Base-by-base conservation (phyloP, 1,140 invertebrate species). In the Kradibia gibbosae region DNA sequence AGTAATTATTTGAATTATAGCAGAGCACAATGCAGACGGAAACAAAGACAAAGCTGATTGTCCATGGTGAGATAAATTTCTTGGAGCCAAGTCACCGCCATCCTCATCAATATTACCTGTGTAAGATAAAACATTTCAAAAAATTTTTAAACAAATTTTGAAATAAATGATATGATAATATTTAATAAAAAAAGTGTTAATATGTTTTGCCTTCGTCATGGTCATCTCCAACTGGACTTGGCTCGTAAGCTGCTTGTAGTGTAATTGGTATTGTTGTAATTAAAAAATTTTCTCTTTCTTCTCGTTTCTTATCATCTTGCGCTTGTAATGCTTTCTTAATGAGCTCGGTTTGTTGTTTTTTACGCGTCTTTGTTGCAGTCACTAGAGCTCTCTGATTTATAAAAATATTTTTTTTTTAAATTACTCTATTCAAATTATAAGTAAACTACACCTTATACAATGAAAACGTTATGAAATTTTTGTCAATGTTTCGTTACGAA, bases 341-440 rank as follows among this genome's bases (percentile, higher is more conserved):
- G 76, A 99, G 94, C 92, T 99, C 99, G 53, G 99, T 99, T 91
- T 99, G 98, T 89, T 99, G 98, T 88, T 99, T 99, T 86, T 99
- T 98, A 31, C 99, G 93, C 0, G 98, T 99, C 89, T 99, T 99
- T 0, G 98, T 99, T 1, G 99, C 98, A 42, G 99, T 99, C 25
- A 99, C 98, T 86, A 99, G 93, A 20, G 98, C 98, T 88, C 97
- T 94, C 97, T 99, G 91, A 39, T 67, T 8, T n/a, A 67, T 39
- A 39, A 39, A 67, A 11, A 39, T n/a, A 39, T 17, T 53, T 53
- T 17, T 53, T 53, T 53, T 53, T 53, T 53, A 17, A 53, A 53
- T 53, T 53, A 8, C 15, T 53, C 22, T 53, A 53, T 17, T 53
- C 50, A 53, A 53, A n/a, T 22, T 53, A 20, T 53, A 53, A 53